These are phyloP conservation scores for Sylvietta virens DNA, from an alignment of 2,113 vertebrate genomes.

Conservation along the genomic window DNA sequence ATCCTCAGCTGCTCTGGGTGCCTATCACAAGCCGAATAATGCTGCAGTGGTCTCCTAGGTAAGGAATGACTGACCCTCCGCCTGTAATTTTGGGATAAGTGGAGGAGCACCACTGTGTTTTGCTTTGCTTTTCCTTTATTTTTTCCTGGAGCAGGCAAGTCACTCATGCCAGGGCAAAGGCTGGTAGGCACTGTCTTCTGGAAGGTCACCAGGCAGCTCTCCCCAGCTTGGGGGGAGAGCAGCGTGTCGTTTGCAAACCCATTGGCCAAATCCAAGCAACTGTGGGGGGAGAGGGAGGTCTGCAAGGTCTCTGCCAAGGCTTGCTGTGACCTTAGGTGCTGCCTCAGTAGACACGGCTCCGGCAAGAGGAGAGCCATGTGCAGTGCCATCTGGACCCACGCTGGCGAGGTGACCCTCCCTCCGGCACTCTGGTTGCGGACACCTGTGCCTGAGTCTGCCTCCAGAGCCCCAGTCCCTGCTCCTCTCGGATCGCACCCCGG, in stretches of 20 bases:
- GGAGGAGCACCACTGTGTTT: background rate
- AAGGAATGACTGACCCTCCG: rapidly evolving
- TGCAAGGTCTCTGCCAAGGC: conserved; percentile 35
- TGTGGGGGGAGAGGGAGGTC: background rate
- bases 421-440: background rate
- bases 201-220: conserved; percentile 38
- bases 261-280: background rate
- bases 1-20: background rate
- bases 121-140: background rate
- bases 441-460: conserved; percentile 48
- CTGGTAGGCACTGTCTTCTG: background rate
- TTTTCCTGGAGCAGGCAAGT: background rate
- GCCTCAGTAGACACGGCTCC: conserved; percentile 45
- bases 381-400: conserved; percentile 43
- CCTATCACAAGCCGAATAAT: background rate
- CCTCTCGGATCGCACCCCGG: background rate
- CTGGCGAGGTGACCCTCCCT: conserved; percentile 64
- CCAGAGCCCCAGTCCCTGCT: background rate
- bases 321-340: conserved; percentile 55
- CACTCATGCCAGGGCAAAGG: background rate
- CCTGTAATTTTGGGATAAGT: background rate
- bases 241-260: background rate
- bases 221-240: background rate
- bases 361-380: conserved; percentile 39
- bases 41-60: background rate